These are phyloP conservation scores for Danio aesculapii DNA, from an alignment of 2,797 vertebrate species.

Conservation along the genomic window DNA sequence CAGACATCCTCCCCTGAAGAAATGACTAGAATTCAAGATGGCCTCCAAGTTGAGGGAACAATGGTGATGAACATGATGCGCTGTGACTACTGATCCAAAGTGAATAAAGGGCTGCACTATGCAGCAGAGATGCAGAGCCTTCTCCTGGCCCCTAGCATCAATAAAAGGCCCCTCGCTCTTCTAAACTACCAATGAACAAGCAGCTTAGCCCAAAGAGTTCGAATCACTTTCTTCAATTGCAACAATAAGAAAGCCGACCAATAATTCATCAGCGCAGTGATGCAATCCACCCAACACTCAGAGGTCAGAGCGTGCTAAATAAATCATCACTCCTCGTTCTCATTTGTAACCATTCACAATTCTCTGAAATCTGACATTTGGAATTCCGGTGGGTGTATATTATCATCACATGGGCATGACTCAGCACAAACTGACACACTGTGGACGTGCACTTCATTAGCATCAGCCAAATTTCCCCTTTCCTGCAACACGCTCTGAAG, in stretches of 20 bases:
- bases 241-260: background rate
- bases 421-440: slow-evolving; percentile 57
- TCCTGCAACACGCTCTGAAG: slow-evolving; percentile 22
- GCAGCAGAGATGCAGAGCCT: slow-evolving; percentile 73
- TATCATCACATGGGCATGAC: slow-evolving; percentile 42
- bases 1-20: slow-evolving; percentile 64
- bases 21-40: slow-evolving; percentile 80
- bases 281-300: background rate
- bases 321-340: slow-evolving; percentile 20
- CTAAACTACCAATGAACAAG: slow-evolving; percentile 30
- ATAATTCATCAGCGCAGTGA: background rate
- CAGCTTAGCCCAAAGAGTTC: background rate
- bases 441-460: slow-evolving; percentile 57
- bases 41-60: slow-evolving; percentile 81
- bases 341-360: slow-evolving; percentile 27
- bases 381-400: slow-evolving; percentile 39
- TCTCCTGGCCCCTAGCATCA: slow-evolving; percentile 51
- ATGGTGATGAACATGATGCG: slow-evolving; percentile 81
- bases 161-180: slow-evolving; percentile 28
- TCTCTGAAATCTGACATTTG: slow-evolving; percentile 42
- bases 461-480: slow-evolving; percentile 31
- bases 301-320: slow-evolving; percentile 19
- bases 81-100: slow-evolving; percentile 82
- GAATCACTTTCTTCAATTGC: background rate
- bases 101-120: slow-evolving; percentile 82